These are phyloP conservation scores for Nylanderia fulva DNA, from an alignment of 1,140 invertebrate species.

Conservation along the genomic window DNA sequence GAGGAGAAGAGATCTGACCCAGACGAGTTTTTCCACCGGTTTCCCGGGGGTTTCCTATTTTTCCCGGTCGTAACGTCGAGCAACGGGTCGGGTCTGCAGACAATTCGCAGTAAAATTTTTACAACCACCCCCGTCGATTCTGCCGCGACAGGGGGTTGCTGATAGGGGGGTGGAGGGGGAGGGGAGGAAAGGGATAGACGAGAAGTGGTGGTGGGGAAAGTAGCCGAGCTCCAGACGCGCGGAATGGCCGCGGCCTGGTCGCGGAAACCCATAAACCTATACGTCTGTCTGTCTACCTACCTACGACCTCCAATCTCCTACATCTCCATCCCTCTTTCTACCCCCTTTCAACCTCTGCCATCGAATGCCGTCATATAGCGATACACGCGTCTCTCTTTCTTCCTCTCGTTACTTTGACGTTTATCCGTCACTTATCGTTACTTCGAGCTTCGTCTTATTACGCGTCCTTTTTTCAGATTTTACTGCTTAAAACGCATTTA, in stretches of 20 bases:
- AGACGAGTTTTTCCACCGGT: conserved; percentile 82
- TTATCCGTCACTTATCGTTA: conserved; percentile 71
- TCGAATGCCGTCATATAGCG: conserved; percentile 37
- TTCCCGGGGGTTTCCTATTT: conserved; percentile 82
- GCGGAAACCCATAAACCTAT: conserved; percentile 84
- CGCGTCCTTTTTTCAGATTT: background rate
- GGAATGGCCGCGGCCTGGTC: conserved; percentile 81
- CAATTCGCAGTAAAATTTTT: conserved; percentile 87
- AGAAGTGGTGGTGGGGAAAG: conserved; percentile 37
- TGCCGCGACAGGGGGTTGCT: conserved; percentile 49
- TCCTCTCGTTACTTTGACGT: conserved; percentile 69
- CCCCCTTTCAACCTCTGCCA: conserved; percentile 29
- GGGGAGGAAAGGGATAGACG: conserved; percentile 24
- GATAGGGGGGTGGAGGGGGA: conserved; percentile 28
- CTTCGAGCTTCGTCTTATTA: conserved; percentile 69
- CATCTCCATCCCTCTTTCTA: conserved; percentile 25
- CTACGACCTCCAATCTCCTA: conserved; percentile 74
- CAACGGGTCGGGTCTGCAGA: conserved; percentile 82
- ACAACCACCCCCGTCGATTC: conserved; percentile 78
- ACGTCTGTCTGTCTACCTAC: conserved; percentile 73
- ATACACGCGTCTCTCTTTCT: conserved; percentile 64
- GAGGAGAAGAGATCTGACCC: conserved; percentile 77
- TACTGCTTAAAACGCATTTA: conserved; percentile 9
- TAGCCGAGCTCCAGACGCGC: conserved; percentile 80
- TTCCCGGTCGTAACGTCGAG: conserved; percentile 80